Evolutionary conservation across 2,113 vertebrate genomes (phyloP).

Genomic region (Herpailurus yagouaroundi): DNA sequence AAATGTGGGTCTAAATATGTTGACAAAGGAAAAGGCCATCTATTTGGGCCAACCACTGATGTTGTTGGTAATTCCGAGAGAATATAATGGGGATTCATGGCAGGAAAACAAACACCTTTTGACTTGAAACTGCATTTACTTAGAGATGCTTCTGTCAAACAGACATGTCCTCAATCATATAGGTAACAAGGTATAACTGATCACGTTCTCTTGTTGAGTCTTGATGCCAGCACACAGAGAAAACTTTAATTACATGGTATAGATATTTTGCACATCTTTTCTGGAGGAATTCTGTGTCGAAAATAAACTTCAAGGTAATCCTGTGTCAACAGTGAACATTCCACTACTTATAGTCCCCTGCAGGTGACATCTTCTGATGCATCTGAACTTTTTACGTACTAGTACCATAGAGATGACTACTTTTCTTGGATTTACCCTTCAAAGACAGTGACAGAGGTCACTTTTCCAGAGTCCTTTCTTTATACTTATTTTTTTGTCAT

Average conservation of each 20-base stretch:
- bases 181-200: not conserved
- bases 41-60: not conserved
- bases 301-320: not conserved
- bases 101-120: not conserved
- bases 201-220: not conserved
- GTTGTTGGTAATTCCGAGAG: not conserved
- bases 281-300: not conserved
- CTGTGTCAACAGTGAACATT: not conserved
- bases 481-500: not conserved
- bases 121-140: not conserved
- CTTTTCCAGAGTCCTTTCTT: not conserved
- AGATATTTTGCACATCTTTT: not conserved
- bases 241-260: not conserved
- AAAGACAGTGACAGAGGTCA: not conserved
- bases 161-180: not conserved
- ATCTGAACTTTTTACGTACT: not conserved
- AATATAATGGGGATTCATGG: not conserved
- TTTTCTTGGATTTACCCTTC: not conserved
- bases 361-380: not conserved
- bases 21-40: not conserved
- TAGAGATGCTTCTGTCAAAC: not conserved
- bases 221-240: not conserved
- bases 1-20: not conserved
- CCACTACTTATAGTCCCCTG: rapidly evolving
- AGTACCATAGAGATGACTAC: not conserved